Evolutionary conservation across 2,797 vertebrate species (phyloP).

Genomic region (Hapalemur alaotrensis): DNA sequence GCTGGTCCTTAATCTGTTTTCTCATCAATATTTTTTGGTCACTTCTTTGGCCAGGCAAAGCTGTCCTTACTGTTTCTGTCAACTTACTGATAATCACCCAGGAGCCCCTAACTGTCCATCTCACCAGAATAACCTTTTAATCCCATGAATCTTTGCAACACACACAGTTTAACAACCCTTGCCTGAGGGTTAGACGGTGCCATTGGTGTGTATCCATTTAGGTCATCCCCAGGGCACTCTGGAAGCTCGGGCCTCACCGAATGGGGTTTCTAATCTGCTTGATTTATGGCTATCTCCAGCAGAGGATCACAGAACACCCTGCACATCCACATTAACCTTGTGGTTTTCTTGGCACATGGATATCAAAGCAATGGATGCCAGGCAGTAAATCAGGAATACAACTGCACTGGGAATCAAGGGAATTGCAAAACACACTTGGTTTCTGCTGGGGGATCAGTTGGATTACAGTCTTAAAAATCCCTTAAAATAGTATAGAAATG

Average conservation of each 20-base stretch:
- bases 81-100: background rate
- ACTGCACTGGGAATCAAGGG: background rate
- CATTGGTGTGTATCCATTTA: background rate
- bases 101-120: background rate
- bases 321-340: background rate
- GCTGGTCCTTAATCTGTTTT: background rate
- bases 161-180: background rate
- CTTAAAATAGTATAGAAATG: conserved; percentile 1
- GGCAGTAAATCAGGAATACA: conserved; percentile 32
- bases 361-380: background rate
- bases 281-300: background rate
- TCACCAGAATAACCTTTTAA: background rate
- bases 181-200: background rate
- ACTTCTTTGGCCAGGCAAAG: background rate
- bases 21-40: background rate
- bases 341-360: background rate
- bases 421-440: background rate
- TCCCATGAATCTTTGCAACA: background rate
- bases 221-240: background rate
- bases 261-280: background rate
- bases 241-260: background rate
- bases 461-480: background rate
- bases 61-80: background rate
- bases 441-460: background rate
- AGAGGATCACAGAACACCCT: background rate